Evolutionary conservation across 2,113 vertebrate genomes (phyloP).

Genomic region (Seriola dumerili): DNA sequence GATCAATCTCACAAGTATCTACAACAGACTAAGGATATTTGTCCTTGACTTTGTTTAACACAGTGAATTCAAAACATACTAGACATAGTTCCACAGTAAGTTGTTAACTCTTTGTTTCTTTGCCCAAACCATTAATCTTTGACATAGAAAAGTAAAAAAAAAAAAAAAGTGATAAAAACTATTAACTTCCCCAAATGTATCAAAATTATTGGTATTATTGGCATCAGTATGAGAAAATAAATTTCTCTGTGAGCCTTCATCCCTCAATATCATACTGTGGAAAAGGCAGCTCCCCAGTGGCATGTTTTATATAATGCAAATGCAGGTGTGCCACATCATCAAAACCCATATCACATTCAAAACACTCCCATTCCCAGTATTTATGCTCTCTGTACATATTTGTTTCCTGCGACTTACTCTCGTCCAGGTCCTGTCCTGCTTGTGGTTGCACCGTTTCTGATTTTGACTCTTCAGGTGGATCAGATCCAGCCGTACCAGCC

Average conservation of each 20-base stretch:
- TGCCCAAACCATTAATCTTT: neutral
- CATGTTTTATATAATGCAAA: slow-evolving; percentile 82
- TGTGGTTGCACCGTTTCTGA: neutral
- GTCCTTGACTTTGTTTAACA: neutral
- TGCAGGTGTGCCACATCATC: slow-evolving; percentile 72
- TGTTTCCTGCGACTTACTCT: neutral
- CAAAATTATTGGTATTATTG: neutral
- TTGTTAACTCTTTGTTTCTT: neutral
- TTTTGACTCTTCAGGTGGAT: neutral
- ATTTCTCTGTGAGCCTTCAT: slow-evolving; percentile 5
- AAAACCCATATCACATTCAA: slow-evolving; percentile 78
- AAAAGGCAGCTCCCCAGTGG: slow-evolving; percentile 77
- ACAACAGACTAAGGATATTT: neutral
- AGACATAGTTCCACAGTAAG: neutral
- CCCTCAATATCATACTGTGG: slow-evolving; percentile 2
- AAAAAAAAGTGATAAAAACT: neutral
- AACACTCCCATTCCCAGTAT: slow-evolving; percentile 78
- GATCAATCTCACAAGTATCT: neutral
- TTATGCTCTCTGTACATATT: slow-evolving; percentile 19
- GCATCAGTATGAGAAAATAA: neutral
- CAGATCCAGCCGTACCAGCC: neutral
- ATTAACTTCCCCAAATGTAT: neutral
- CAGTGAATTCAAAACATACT: no score
- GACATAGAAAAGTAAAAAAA: neutral
- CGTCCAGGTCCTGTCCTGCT: neutral